phyloP scores from a whole-genome alignment of 2,888 invertebrate species.

The Trachelus tabidus region DNA sequence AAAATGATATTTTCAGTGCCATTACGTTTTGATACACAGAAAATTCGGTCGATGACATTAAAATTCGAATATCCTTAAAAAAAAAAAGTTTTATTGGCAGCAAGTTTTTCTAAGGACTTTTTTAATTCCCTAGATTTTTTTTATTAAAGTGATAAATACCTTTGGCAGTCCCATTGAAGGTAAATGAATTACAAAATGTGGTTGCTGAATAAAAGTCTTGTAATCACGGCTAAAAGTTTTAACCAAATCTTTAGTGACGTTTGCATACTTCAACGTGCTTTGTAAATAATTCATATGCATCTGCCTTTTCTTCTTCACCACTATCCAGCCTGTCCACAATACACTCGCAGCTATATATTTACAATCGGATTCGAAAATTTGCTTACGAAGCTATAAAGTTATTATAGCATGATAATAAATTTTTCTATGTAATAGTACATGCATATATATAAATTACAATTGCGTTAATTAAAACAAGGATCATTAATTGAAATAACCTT shows the following conservation, averaged over 20 bases:
- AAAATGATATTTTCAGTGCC: constrained; percentile 33
- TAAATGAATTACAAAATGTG: constrained; percentile 39
- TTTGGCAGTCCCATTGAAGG: constrained; percentile 36
- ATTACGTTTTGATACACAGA: constrained; percentile 34
- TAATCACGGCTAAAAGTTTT: constrained; percentile 29
- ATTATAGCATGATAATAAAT: background rate
- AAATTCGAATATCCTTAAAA: constrained; percentile 28
- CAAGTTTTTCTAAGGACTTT: background rate
- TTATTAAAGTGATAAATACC: background rate
- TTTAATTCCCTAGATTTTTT: background rate
- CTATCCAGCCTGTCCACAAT: constrained; percentile 38
- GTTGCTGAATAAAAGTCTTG: constrained; percentile 11
- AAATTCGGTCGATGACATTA: constrained; percentile 23
- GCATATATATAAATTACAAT: background rate
- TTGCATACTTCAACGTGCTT: constrained; percentile 31
- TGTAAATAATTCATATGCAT: constrained; percentile 35
- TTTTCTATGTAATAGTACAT: background rate
- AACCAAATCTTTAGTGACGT: constrained; percentile 17
- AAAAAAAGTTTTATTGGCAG: background rate
- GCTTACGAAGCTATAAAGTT: constrained; percentile 35
- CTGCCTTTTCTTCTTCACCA: constrained; percentile 29
- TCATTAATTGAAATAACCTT: constrained; percentile 28
- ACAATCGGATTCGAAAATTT: constrained; percentile 24
- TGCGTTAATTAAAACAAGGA: background rate
- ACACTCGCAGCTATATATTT: constrained; percentile 44